Evolutionary conservation across 2,113 vertebrate species (phyloP).

Genomic region (Saguinus midas): DNA sequence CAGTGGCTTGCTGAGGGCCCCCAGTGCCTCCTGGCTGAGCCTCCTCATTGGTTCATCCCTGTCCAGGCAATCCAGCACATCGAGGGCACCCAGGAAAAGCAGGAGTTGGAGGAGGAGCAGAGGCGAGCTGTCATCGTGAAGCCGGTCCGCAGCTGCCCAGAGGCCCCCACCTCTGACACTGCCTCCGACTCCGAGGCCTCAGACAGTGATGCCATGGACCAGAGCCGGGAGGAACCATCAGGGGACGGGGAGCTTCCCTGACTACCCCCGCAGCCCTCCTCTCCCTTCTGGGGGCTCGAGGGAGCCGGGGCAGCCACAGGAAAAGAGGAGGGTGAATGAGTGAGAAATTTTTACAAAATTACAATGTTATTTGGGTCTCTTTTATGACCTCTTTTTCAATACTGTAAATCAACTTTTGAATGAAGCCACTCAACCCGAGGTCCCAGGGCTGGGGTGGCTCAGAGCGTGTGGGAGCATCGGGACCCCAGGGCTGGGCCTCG

Average conservation of each 20-base stretch:
- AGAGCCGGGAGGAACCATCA: slow-evolving; percentile 85
- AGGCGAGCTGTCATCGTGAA: slow-evolving; percentile 94
- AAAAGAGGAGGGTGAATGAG: slow-evolving; percentile 73
- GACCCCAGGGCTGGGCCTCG: slow-evolving; percentile 65
- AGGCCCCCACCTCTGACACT: slow-evolving; percentile 89
- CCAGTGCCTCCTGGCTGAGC: not conserved
- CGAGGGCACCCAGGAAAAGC: slow-evolving; percentile 95
- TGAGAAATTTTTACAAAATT: slow-evolving; percentile 86
- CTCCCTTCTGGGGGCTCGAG: slow-evolving; percentile 71
- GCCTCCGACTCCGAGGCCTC: slow-evolving; percentile 93
- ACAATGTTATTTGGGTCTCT: slow-evolving; percentile 85
- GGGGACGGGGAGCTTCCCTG: slow-evolving; percentile 90
- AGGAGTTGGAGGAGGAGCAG: slow-evolving; percentile 90
- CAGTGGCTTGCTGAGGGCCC: not conserved
- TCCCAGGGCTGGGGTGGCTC: slow-evolving; percentile 27
- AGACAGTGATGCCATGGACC: slow-evolving; percentile 86
- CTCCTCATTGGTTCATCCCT: not conserved
- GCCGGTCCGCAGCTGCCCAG: slow-evolving; percentile 84
- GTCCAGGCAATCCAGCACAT: slow-evolving; percentile 99
- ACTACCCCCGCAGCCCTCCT: slow-evolving; percentile 81
- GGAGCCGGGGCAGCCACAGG: slow-evolving; percentile 66
- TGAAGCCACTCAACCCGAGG: slow-evolving; percentile 63
- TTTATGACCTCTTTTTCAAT: slow-evolving; percentile 88
- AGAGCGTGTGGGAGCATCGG: slow-evolving; percentile 21
- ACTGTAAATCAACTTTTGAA: slow-evolving; percentile 84